phyloP scores from a whole-genome alignment of 2,888 invertebrate species.

The Venustoraphidia nigricollis region DNA sequence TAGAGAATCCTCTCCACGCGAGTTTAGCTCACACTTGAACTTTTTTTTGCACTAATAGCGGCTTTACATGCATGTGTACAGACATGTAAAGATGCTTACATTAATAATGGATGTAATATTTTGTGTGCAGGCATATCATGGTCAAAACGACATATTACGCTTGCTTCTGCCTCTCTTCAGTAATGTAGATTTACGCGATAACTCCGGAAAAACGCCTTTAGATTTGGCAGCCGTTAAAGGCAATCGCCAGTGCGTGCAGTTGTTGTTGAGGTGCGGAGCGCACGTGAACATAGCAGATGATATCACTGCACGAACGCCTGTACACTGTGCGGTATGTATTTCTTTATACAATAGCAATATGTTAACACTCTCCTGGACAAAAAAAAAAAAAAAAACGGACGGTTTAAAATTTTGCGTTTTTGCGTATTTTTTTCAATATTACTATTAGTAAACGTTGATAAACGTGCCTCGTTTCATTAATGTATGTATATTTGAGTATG shows the following conservation, averaged over 20 bases:
- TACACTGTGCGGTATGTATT: slow-evolving; percentile 31
- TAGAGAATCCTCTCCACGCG: too few relatives aligned
- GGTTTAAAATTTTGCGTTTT: too few relatives aligned
- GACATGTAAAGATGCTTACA: too few relatives aligned
- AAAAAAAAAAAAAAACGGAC: too few relatives aligned
- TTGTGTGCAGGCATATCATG: slow-evolving; percentile 31
- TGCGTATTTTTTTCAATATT: too few relatives aligned
- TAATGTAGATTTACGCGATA: slow-evolving; percentile 37
- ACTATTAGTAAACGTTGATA: too few relatives aligned
- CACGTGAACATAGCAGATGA: slow-evolving; percentile 32
- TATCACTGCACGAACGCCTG: slow-evolving; percentile 24
- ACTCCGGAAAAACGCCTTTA: slow-evolving; percentile 39
- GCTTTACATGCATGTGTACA: not conserved
- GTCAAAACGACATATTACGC: slow-evolving; percentile 36
- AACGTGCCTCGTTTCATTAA: too few relatives aligned
- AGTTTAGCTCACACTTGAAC: too few relatives aligned
- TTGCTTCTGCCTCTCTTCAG: slow-evolving; percentile 35
- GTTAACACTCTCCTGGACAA: too few relatives aligned
- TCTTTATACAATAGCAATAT: too few relatives aligned
- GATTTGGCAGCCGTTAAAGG: slow-evolving; percentile 39
- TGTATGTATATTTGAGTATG: too few relatives aligned
- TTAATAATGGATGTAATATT: not conserved
- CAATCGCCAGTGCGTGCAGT: slow-evolving; percentile 37
- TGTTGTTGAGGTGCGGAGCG: slow-evolving; percentile 37
- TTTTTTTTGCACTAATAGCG: not conserved